Conservation (phyloP, 2,113 vertebrate genomes). For the Zosterops pallidus region DNA sequence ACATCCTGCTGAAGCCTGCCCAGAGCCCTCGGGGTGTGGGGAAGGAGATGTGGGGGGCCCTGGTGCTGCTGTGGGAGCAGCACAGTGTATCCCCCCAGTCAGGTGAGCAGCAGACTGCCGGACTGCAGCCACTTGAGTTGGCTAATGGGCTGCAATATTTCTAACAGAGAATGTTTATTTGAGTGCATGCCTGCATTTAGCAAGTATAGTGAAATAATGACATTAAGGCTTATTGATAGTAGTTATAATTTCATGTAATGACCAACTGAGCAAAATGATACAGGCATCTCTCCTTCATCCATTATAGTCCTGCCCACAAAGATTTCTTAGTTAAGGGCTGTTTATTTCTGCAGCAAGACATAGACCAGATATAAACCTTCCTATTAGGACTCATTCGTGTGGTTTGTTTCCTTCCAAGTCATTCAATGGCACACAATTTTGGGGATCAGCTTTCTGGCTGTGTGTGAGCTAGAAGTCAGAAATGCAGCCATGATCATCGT, state of each 20-base stretch:
- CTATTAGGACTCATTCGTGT: conserved; percentile 10
- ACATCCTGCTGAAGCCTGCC: background rate
- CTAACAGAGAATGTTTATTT: conserved; percentile 7
- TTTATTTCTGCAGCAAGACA: conserved; percentile 64
- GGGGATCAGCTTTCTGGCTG: conserved; percentile 47
- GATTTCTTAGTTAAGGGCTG: conserved; percentile 49
- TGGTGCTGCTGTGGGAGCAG: background rate
- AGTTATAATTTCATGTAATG: conserved; percentile 51
- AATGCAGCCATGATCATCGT: background rate
- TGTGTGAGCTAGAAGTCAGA: background rate
- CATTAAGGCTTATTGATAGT: conserved; percentile 58
- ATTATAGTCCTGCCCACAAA: conserved; percentile 33
- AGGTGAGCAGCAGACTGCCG: background rate
- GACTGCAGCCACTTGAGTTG: background rate
- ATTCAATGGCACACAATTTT: background rate
- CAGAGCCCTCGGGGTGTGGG: fast-evolving
- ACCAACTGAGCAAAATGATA: conserved; percentile 44
- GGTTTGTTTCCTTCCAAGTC: conserved; percentile 2
- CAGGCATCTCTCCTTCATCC: conserved; percentile 47
- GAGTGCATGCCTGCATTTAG: background rate
- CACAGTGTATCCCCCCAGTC: fast-evolving
- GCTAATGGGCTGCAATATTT: background rate
- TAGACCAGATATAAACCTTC: conserved; percentile 61
- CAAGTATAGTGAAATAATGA: conserved; percentile 24
- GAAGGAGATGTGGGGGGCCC: background rate